These are phyloP conservation scores for Hymenochirus boettgeri DNA, from an alignment of 2,113 vertebrate species.

Conservation along the genomic window DNA sequence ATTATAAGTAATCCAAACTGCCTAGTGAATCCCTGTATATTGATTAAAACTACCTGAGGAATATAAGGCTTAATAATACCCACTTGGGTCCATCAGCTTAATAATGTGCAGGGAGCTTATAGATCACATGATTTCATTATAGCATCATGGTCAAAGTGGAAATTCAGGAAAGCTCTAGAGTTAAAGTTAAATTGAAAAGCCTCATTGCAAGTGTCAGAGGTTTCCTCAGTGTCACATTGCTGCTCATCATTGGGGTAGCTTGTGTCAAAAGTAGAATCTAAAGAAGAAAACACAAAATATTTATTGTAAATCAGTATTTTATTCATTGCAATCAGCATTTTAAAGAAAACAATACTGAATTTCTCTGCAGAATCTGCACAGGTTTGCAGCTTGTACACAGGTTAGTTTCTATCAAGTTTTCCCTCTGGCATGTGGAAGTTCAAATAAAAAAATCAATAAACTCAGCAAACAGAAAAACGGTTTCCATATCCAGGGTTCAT, in stretches of 20 bases:
- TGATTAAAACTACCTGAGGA: slow-evolving; percentile 65
- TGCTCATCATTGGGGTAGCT: slow-evolving; percentile 62
- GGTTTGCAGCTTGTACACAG: no score
- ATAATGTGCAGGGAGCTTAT: slow-evolving; percentile 54
- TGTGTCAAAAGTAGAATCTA: slow-evolving; percentile 60
- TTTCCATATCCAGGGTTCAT: no score
- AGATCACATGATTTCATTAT: slow-evolving; percentile 93
- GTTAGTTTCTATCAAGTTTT: no score
- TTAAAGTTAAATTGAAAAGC: slow-evolving; percentile 70
- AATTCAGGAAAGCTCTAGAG: slow-evolving; percentile 86
- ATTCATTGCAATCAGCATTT: no score
- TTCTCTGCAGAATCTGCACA: no score
- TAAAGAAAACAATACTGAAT: no score
- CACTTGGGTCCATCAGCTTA: slow-evolving; percentile 13
- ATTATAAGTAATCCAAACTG: slow-evolving; percentile 45
- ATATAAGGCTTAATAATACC: slow-evolving; percentile 62
- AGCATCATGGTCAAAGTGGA: slow-evolving; percentile 88
- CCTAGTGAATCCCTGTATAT: slow-evolving; percentile 60
- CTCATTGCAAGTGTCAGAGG: slow-evolving; percentile 60
- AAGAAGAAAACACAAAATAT: slow-evolving; percentile 40
- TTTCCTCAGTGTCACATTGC: slow-evolving; percentile 54
- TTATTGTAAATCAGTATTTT: no score
- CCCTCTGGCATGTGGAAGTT: no score
- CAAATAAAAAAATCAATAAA: no score
- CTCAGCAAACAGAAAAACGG: no score